Evolutionary conservation across 1,140 invertebrate genomes (phyloP), one percentile per base, ranked within the genome.

Genomic region (Pseudomyrmex gracilis): DNA sequence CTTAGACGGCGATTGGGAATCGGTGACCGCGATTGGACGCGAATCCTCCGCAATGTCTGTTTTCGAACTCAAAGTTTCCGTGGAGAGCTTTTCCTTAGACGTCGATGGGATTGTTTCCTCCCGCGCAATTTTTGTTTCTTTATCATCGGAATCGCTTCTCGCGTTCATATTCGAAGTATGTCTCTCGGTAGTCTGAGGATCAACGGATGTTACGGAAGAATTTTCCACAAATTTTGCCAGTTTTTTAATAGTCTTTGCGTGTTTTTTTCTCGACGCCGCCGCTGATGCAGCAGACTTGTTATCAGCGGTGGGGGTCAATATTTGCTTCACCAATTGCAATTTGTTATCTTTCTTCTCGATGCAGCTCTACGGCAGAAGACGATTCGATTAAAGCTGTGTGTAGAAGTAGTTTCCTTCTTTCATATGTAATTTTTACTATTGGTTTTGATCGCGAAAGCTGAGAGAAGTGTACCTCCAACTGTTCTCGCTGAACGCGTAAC

Each of bases 401-500:
- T 12, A 45, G 17, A 47, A 12, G n/a, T 13, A 22, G 63, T 47
- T 13, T 20, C 15, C 3, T 24, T 9, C 5, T 34, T n/a, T 68
- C 17, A 12, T n/a, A n/a, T n/a, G n/a, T n/a, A n/a, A n/a, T 71
- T 10, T 12, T 8, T 49, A 53, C n/a, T 10, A 63, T 5, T 22
- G 49, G 17, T 34, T 34, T 34, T 34, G 34, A 7, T 34, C 34
- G 34, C 34, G 5, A 34, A 34, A 34, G 0, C 34, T 15, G 61
- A 47, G 1, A 5, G 67, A 71, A 58, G 2, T 57, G 80, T 91
- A 95, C 95, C 89, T 95, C 94, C 20, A 97, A 90, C 86, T 96
- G 95, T 76, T 96, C 96, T 51, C 96, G 95, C 90, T 98, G 96
- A 51, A 95, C 94, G 13, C 95, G 95, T 60, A 97, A 93, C 91